Percentiles rank a stretch among this genome's conserved stretches.
Conservation (phyloP, 2,797 vertebrate species). For the Nannoperca australis region DNA sequence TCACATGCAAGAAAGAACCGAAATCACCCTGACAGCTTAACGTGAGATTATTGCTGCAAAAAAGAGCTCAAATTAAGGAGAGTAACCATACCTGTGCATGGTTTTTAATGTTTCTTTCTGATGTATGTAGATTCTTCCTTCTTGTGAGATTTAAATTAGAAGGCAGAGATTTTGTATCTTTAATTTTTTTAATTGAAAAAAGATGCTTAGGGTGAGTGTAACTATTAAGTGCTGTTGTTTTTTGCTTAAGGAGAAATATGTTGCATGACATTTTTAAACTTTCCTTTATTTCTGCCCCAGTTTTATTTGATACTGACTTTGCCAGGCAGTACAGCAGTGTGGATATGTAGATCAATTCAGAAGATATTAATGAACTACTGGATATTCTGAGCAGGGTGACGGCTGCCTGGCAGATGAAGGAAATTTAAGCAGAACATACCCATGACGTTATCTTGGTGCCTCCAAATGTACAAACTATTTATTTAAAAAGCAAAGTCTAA, state of each 20-base stretch:
- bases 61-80: neutral
- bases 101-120: neutral
- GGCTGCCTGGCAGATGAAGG: conserved; percentile 72
- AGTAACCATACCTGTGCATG: neutral
- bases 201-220: neutral
- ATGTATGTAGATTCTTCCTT: neutral
- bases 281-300: conserved; percentile 5
- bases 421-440: conserved; percentile 61
- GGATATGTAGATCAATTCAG: conserved; percentile 59
- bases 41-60: conserved; percentile 59
- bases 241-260: neutral
- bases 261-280: conserved; percentile 9
- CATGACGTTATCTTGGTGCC: conserved; percentile 47
- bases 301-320: conserved; percentile 23
- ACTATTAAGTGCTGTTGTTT: conserved; percentile 11
- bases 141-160: neutral
- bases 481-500: conserved; percentile 12
- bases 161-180: neutral
- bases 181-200: neutral
- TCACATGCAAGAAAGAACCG: conserved; percentile 66
- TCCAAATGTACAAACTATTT: conserved; percentile 32
- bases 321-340: conserved; percentile 1
- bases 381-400: conserved; percentile 78
- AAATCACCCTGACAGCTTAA: conserved; percentile 63
- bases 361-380: conserved; percentile 76